Conservation (phyloP, 30 jellyfish, hydroid and myxozoan species). For the Aurelia sp. region DNA sequence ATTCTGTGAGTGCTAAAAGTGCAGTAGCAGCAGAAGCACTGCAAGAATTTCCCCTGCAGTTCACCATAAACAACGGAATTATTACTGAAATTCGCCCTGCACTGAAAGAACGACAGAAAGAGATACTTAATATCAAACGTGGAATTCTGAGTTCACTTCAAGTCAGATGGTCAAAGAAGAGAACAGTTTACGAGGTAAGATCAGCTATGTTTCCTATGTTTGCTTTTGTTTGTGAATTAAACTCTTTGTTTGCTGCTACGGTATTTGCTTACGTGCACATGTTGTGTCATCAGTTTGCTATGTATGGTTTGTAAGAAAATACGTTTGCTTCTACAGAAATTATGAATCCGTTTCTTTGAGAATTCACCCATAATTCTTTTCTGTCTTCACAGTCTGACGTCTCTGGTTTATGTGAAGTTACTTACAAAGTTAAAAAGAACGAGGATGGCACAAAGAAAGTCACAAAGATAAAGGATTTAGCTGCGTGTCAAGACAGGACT, state of each 20-base stretch:
- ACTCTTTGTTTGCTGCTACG: no score
- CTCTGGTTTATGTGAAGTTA: slow-evolving; percentile 80
- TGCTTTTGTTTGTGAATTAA: no score
- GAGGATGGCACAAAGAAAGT: slow-evolving; percentile 52
- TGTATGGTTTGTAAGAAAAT: no score
- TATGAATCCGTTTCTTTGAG: no score
- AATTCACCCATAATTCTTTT: not conserved
- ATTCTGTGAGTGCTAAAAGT: slow-evolving; percentile 3
- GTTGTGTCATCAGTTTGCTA: no score
- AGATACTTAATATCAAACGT: slow-evolving; percentile 83
- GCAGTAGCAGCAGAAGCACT: slow-evolving; percentile 33
- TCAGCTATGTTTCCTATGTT: no score
- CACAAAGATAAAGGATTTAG: slow-evolving; percentile 58
- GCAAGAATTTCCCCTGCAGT: slow-evolving; percentile 57
- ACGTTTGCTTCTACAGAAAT: no score
- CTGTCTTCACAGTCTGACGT: slow-evolving; percentile 65
- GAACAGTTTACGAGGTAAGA: slow-evolving; percentile 43
- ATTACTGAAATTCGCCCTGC: slow-evolving; percentile 74
- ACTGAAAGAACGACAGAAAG: slow-evolving; percentile 74
- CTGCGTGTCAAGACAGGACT: slow-evolving; percentile 69
- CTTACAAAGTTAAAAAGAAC: slow-evolving; percentile 21
- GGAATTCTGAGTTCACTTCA: slow-evolving; percentile 88
- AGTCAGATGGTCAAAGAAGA: slow-evolving; percentile 56
- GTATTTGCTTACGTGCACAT: no score
- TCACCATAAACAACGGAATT: slow-evolving; percentile 64